Base-by-base conservation (phyloP, 1,140 invertebrate genomes). In the Spodoptera litura region DNA sequence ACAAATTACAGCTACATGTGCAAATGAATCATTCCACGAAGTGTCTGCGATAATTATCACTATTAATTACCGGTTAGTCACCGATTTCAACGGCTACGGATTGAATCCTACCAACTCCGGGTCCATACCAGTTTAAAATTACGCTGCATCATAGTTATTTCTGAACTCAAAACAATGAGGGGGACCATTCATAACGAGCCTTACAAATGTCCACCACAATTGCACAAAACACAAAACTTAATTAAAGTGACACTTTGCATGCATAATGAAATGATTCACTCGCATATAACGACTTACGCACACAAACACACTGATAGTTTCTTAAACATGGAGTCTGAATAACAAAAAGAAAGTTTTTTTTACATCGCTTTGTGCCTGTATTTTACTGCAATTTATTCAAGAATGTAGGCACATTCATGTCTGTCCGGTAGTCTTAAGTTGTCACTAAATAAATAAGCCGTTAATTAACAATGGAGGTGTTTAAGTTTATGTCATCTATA, bases 211-310 rank as follows among this genome's bases (percentile, higher is more conserved):
- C 85, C 86, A 88, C 85, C 84, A 88, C 89, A 90, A 90, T 89
- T 90, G 88, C 87, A 85, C 70, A 81, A 80, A 88, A 89, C 90
- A 88, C 84, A 85, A 85, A 91, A 92, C 91, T 91, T 93, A 91
- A 92, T 92, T 92, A 91, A 91, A 91, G 68, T 91, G 90, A 93
- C 90, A 91, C 88, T 89, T 87, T 82, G 89, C 87, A 89, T 91
- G 89, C 87, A 93, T 91, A 91, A 90, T 91, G 89, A 88, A 91
- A 91, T 89, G 89, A 90, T 91, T 91, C 88, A 88, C 88, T 86
- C 51, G 74, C 53, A 66, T 66, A 77, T 77, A 68, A 77, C 62
- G 59, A 76, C 72, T 61, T 52, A 74, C 72, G 44, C 49, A 76
- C 59, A 76, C 59, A 64, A 13, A 25, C 83, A 82, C 82, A 87